phyloP scores from a whole-genome alignment of 1,140 invertebrate genomes.

The Coenobita brevimanus region DNA sequence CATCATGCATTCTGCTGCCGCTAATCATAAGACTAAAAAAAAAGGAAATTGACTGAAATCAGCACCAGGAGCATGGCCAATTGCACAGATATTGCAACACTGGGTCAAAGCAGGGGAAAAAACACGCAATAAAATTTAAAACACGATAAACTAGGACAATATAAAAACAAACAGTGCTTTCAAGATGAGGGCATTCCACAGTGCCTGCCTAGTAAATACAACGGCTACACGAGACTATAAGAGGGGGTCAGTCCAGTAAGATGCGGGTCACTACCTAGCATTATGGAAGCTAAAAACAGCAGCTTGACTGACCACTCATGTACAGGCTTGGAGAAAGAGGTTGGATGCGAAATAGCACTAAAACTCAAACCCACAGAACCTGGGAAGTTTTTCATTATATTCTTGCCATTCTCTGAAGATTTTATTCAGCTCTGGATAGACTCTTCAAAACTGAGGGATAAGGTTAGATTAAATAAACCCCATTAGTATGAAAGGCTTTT shows the following conservation, averaged over 20 bases:
- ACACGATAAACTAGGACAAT: not conserved
- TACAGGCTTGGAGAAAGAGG: too few relatives aligned
- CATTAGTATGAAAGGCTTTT: too few relatives aligned
- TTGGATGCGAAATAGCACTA: conserved; percentile 10
- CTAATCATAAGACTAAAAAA: not conserved
- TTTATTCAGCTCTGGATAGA: too few relatives aligned
- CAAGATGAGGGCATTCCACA: conserved; percentile 22
- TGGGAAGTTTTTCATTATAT: too few relatives aligned
- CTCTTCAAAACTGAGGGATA: too few relatives aligned
- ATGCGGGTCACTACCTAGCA: too few relatives aligned
- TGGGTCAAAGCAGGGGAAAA: conserved; percentile 28
- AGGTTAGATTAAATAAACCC: too few relatives aligned
- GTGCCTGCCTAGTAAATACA: conserved; percentile 48
- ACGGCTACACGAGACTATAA: not conserved
- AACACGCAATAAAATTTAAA: not conserved
- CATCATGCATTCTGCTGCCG: not conserved
- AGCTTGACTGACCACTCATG: too few relatives aligned
- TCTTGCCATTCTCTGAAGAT: too few relatives aligned
- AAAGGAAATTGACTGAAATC: conserved; percentile 28
- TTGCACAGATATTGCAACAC: conserved; percentile 55
- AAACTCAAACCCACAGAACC: conserved; percentile 14
- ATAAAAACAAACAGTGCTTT: conserved; percentile 18
- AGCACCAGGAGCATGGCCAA: conserved; percentile 65
- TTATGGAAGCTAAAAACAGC: too few relatives aligned
- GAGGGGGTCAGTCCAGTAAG: conserved; percentile 21